Base-by-base conservation (phyloP, 2,113 vertebrate species). In the Delphinapterus leucas region DNA sequence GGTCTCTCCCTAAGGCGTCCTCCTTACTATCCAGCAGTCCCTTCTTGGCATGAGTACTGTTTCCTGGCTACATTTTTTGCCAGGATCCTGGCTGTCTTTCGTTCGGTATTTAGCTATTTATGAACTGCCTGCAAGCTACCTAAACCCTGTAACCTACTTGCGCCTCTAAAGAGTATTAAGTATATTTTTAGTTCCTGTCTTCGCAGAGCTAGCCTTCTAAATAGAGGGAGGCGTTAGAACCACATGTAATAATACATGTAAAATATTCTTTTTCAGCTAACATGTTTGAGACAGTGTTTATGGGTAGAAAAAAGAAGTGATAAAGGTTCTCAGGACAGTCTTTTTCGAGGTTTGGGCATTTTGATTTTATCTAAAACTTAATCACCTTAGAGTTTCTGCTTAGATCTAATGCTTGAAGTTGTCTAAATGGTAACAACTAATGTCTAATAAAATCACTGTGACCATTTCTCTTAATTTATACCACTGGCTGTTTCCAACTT, bases 141-240 rank as follows among this genome's bases (percentile, higher is more conserved):
- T 90, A 77, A 65, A 41, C 28, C 73, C 80, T 74, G 18, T 58
- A 61, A 71, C 6, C 21, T 67, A 26, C 49, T 81, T 65, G 61
- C 71, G 77, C 33, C 76, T 83, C 10, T 44, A 58, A 55, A 44
- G 71, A 63, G 18, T 31, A 55, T 25, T 90, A 71, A 96, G 71
- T 65, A 3, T 88, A 86, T 77, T 95, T 88, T 96, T 91, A 96
- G 70, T 74, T 88, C 28, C 73, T 91, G 49, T 88, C 93, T 95
- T 95, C 90, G 65, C 41, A 0, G 12, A 90, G 55, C 58, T 82
- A 68, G 12, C 49, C 14, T 79, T 95, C 71, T 89, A 55, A 81
- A 83, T 28, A 79, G 13, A 47, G 3, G n/a, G 17, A 77, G 36
- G 47, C 83, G 21, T 74, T 85, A 47, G 20, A 74, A 77, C 65